A percentile compares a stretch with the other conserved stretches of the same genome.
phyloP scores from a whole-genome alignment of 2,113 vertebrate genomes.

The Megaceryle maxima region DNA sequence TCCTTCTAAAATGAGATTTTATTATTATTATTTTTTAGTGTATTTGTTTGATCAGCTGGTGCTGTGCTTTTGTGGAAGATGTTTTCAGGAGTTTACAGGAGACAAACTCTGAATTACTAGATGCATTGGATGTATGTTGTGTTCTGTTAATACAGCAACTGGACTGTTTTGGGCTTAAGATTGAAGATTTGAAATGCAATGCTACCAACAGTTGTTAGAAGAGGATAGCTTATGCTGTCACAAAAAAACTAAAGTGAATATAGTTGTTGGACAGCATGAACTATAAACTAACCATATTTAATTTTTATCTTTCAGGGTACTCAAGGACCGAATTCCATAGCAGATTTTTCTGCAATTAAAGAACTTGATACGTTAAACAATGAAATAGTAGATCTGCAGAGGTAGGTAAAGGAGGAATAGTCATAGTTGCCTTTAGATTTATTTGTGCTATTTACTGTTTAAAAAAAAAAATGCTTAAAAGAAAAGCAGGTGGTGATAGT shows the following conservation, averaged over 20 bases:
- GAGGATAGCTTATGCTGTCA: not conserved
- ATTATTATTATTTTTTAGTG: not conserved
- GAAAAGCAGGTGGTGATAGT: not conserved
- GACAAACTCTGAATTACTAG: not conserved
- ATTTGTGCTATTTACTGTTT: not conserved
- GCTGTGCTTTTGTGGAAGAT: not conserved
- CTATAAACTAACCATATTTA: not conserved
- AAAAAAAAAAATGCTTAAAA: not conserved
- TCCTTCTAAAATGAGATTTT: not conserved
- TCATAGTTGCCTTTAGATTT: not conserved
- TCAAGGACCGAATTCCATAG: conserved; percentile 78
- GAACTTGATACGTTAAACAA: conserved; percentile 97
- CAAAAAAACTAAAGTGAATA: not conserved
- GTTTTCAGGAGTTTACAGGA: not conserved
- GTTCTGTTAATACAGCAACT: not conserved
- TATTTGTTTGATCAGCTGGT: not conserved
- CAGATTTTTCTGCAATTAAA: conserved; percentile 99
- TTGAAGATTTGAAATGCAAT: not conserved
- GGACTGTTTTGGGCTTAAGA: not conserved
- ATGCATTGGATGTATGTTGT: not conserved
- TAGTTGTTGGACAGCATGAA: not conserved
- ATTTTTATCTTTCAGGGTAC: conserved; percentile 80
- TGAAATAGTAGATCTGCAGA: conserved; percentile 96
- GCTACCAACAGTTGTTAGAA: not conserved
- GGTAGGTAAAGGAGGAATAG: conserved; percentile 74